Base-by-base conservation (phyloP, 2,797 vertebrate species). In the Hyperoplus lanceolatus region DNA sequence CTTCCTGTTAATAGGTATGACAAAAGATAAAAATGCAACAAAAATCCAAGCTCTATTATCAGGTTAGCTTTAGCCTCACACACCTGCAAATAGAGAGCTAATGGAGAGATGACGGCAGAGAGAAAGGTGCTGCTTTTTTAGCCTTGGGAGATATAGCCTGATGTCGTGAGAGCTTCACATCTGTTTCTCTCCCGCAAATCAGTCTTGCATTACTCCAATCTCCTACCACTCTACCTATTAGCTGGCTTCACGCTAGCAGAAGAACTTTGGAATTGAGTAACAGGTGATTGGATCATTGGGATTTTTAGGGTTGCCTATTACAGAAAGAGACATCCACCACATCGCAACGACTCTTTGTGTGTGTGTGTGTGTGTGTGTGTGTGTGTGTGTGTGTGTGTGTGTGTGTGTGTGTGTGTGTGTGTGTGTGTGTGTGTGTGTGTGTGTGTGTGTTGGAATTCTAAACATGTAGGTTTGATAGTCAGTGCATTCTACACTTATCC, bases 191-290 rank as follows among this genome's bases (percentile, higher is more conserved):
- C 29, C 29, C 29, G 29, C 29, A 29, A 2, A 29, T 29, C 29
- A 29, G 29, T 29, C 3, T 29, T 3, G 29, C 29, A 29, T 29
- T 29, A 3, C 29, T 29, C 29, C 29, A 29, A 29, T 29, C 29
- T 29, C 29, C 29, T 3, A 3, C 29, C 29, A 29, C 29, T 29
- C 29, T 29, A 29, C 29, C 29, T 29, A 29, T 29, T 29, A 29
- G 2, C 38, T 54, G 38, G 72, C 72, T 70, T 73, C 36, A 61
- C 8, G 39, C 38, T 55, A 50, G 43, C 38, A 45, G 46, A 18
- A 18, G 14, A 45, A 48, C 29, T 50, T 56, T 66, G 18, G 13
- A 75, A 36, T 5, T 53, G 15, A 75, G 42, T 29, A 38, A 61
- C 13, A 42, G 11, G 2, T 53, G 21, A 45, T 15, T n/a, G 15